These are phyloP conservation scores for Propithecus deckenii DNA, from an alignment of 2,797 vertebrate species.

Conservation along the genomic window DNA sequence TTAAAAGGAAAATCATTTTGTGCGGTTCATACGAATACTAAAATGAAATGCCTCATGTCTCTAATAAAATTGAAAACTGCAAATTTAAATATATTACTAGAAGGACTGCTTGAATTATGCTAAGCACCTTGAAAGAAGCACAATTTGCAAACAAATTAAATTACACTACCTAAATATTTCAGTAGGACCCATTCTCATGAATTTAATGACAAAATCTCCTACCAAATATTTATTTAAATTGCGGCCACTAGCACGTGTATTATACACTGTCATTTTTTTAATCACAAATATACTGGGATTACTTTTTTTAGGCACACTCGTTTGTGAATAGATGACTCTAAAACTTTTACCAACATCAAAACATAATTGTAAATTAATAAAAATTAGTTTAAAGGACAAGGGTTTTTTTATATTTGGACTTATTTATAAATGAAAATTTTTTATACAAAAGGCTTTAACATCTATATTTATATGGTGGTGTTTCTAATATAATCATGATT, in stretches of 20 bases:
- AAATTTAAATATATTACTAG: constrained; percentile 71
- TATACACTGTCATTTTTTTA: neutral
- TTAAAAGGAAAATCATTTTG: constrained; percentile 39
- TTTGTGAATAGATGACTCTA: neutral
- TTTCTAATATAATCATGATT: constrained; percentile 24
- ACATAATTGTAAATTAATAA: neutral
- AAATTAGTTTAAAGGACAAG: neutral
- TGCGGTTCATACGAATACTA: constrained; percentile 56
- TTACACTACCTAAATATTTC: constrained; percentile 65
- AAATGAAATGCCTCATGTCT: constrained; percentile 65
- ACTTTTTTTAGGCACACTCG: neutral
- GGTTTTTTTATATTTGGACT: neutral
- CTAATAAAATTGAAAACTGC: constrained; percentile 71
- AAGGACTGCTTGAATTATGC: constrained; percentile 69
- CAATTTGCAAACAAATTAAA: constrained; percentile 77
- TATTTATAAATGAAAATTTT: neutral
- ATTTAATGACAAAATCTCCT: neutral
- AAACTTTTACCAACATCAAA: neutral
- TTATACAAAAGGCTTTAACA: neutral
- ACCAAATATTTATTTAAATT: neutral
- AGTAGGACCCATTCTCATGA: constrained; percentile 46
- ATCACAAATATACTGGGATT: neutral
- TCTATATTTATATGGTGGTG: constrained; percentile 14
- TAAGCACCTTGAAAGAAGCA: constrained; percentile 59
- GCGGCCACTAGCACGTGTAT: neutral